Percentiles rank a stretch among this genome's conserved stretches.
Evolutionary conservation across 2,797 vertebrate genomes (phyloP).

Genomic region (Melopsittacus undulatus): DNA sequence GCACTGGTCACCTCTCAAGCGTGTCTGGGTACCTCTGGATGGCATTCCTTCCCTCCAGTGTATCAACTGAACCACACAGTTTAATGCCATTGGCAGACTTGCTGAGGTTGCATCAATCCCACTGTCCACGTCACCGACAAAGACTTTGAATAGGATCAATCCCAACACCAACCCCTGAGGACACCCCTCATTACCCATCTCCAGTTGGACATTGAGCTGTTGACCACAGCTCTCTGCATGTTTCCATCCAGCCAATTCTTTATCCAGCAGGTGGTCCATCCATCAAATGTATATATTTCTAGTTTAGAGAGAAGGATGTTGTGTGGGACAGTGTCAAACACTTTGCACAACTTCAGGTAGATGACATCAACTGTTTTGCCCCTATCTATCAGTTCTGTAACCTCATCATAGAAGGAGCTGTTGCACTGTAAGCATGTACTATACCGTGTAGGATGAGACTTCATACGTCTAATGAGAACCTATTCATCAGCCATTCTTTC

Average conservation of each 20-base stretch:
- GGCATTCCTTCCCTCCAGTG: background rate
- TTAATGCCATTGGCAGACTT: background rate
- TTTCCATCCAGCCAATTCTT: background rate
- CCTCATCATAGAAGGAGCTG: background rate
- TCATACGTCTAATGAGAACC: slow-evolving; percentile 31
- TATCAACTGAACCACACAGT: background rate
- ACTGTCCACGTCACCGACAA: background rate
- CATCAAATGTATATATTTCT: background rate
- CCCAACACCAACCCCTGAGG: background rate
- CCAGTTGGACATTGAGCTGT: background rate
- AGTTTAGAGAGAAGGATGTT: background rate
- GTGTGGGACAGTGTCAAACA: background rate
- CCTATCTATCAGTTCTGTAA: background rate
- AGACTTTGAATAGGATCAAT: background rate
- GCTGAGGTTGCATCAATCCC: background rate
- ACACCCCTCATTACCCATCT: background rate
- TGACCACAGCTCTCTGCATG: background rate
- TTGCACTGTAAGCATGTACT: background rate
- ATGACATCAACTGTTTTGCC: background rate
- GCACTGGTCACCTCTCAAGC: background rate
- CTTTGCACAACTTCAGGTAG: background rate
- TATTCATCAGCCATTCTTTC: slow-evolving; percentile 38
- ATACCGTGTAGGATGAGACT: background rate
- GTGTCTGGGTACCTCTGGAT: background rate
- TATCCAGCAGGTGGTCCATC: background rate